Evolutionary conservation across 2,888 invertebrate species (phyloP).

Genomic region (Phania funesta): DNA sequence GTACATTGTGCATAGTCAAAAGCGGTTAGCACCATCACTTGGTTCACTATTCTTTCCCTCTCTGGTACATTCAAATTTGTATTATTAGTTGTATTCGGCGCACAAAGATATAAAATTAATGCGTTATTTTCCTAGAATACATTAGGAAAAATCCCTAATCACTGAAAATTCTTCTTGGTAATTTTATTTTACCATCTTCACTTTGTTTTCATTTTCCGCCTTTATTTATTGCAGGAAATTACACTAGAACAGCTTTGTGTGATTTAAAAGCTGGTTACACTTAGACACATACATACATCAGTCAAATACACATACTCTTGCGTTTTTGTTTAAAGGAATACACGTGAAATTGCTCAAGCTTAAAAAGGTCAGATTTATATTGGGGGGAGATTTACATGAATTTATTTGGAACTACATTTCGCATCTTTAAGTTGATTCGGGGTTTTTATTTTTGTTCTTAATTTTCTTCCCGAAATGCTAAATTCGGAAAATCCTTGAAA

Average conservation of each 20-base stretch:
- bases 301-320: background rate
- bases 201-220: background rate
- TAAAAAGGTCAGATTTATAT: slow-evolving; percentile 51
- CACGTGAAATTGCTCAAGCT: slow-evolving; percentile 53
- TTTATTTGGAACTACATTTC: slow-evolving; percentile 24
- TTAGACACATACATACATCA: background rate
- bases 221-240: slow-evolving; percentile 57
- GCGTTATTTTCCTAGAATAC: slow-evolving; percentile 3
- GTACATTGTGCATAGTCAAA: background rate
- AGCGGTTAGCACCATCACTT: slow-evolving; percentile 13
- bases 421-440: slow-evolving; percentile 16
- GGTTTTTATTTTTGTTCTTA: background rate
- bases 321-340: background rate
- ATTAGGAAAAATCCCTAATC: background rate
- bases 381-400: slow-evolving; percentile 48
- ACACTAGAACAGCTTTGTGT: slow-evolving; percentile 27
- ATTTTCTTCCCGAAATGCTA: no score
- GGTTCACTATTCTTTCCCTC: background rate
- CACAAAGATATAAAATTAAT: slow-evolving; percentile 2
- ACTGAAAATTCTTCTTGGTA: background rate
- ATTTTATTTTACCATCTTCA: background rate
- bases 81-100: no score
- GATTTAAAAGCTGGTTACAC: slow-evolving; percentile 15
- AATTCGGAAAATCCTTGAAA: no score
- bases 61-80: no score